Base-by-base conservation (phyloP, 2,113 vertebrate species). In the Pteruthius melanotis region DNA sequence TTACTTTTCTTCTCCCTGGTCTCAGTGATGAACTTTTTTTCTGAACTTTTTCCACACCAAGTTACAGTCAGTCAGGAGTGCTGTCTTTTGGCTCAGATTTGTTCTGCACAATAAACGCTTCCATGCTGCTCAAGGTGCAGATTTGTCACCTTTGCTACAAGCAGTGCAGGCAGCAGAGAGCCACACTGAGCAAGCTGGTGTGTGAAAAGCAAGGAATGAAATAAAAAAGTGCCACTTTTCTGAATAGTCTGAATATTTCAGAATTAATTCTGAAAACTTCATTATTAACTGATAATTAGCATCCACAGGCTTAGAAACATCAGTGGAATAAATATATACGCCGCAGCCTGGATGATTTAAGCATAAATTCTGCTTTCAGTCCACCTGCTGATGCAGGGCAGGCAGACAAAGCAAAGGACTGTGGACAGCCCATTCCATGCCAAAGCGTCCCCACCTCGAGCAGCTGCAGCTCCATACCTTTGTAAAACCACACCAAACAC, bases 141-240 rank as follows among this genome's bases (percentile, higher is more conserved):
- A 24, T 87, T 80, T 83, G 44, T 39, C 72, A 81, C 59, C 64
- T 80, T 56, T 19, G 1, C 42, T 28, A 21, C 35, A 39, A 89
- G 80, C 27, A 59, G 20, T 3, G 11, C 16, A 30, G 54, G 45
- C 49, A 90, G 92, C 11, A 37, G 37, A 21, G 14, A 77, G 40
- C 28, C 52, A 54, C 0, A 0, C 37, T 63, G 59, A 30, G 19
- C 30, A 47, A 4, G 5, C 21, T 7, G 3, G 19, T 10, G 12
- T 39, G 33, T 44, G 47, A 35, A 74, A 77, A 47, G 13, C 69
- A 71, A 61, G 30, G 45, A 88, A 72, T 4, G 16, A 63, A 72
- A 75, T 35, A 37, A 68, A 71, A 76, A 56, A n/a, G 8, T 39
- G n/a, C 33, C 4, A 6, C 27, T 78, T 22, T 44, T 45, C 40